Evolutionary conservation across 1,140 invertebrate genomes (phyloP).

Genomic region (Hetaerina americana): DNA sequence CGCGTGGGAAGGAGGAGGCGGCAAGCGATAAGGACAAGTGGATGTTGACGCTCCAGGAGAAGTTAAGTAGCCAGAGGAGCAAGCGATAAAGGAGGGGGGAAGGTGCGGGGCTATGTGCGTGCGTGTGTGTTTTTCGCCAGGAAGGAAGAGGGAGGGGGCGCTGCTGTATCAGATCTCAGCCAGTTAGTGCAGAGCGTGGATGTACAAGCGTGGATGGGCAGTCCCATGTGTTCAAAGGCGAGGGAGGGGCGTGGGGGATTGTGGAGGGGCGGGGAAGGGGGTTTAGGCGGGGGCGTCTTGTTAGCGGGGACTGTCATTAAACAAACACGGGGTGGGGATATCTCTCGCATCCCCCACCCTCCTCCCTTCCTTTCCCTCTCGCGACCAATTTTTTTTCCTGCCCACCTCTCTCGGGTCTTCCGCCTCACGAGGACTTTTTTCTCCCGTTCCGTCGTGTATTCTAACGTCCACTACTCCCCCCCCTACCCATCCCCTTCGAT

Average conservation of each 20-base stretch:
- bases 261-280: not conserved
- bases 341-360: not conserved
- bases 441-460: not conserved
- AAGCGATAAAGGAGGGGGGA: not conserved
- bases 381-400: not conserved
- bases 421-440: not conserved
- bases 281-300: not conserved
- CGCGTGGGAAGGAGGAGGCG: not conserved
- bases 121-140: too few relatives aligned
- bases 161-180: not conserved
- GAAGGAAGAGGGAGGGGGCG: not conserved
- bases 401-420: not conserved
- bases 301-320: not conserved
- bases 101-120: not conserved
- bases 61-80: not conserved
- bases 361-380: too few relatives aligned
- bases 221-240: not conserved
- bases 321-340: not conserved
- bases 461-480: too few relatives aligned
- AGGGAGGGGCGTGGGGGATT: not conserved
- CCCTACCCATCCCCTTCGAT: too few relatives aligned
- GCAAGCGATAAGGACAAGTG: not conserved
- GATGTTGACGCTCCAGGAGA: not conserved
- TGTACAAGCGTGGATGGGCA: not conserved
- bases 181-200: not conserved